These are phyloP conservation scores for Dioctria rufipes DNA, from an alignment of 2,888 invertebrate species.

Conservation along the genomic window DNA sequence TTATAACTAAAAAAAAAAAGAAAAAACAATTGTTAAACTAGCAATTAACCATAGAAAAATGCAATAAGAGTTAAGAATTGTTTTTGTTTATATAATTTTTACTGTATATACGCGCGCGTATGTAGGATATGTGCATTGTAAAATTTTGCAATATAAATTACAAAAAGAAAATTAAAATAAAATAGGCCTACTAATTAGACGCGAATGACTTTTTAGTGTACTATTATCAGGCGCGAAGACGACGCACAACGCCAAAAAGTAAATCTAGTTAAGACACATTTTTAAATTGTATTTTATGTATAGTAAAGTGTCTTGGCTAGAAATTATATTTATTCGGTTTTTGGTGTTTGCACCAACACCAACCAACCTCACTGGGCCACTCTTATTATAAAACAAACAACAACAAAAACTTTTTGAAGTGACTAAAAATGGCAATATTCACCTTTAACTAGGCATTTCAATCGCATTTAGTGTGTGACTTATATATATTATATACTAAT, in stretches of 20 bases:
- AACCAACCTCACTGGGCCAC: too few relatives aligned
- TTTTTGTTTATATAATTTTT: constrained; percentile 9
- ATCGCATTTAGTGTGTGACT: constrained; percentile 37
- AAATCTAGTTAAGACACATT: not conserved
- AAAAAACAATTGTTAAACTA: not conserved
- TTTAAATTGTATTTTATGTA: too few relatives aligned
- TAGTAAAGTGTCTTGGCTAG: too few relatives aligned
- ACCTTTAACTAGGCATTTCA: constrained; percentile 8
- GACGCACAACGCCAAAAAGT: too few relatives aligned
- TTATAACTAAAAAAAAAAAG: not conserved
- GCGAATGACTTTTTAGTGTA: too few relatives aligned
- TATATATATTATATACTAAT: constrained; percentile 3
- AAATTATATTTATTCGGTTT: too few relatives aligned
- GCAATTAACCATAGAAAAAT: not conserved
- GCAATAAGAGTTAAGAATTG: constrained; percentile 15
- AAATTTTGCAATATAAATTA: constrained; percentile 25
- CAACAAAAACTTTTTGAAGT: not conserved
- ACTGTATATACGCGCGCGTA: constrained; percentile 21
- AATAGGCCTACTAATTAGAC: not conserved
- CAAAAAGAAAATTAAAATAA: constrained; percentile 8
- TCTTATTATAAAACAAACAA: too few relatives aligned
- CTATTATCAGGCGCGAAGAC: too few relatives aligned
- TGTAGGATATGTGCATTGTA: constrained; percentile 2
- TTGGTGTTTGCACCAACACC: too few relatives aligned
- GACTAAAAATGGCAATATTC: constrained; percentile 41